Evolutionary conservation across 2,797 vertebrate genomes (phyloP), one percentile per base, ranked within the genome.

Genomic region (Epinephelus coioides): DNA sequence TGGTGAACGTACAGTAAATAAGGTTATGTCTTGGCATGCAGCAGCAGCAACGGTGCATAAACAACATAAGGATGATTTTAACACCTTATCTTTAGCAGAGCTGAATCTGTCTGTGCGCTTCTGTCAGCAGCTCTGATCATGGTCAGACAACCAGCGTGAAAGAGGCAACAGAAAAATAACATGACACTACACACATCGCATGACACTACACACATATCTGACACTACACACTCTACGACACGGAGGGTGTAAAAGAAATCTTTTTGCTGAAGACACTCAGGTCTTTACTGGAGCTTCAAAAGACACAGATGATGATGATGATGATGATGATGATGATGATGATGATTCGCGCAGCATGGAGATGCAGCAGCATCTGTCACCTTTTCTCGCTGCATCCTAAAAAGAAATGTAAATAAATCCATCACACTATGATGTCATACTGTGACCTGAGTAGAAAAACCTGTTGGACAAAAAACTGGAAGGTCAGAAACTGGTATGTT

Each of bases 41-140:
- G 51, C 54, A 72, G 54, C 54, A 74, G 54, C 61, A 34, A 68
- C 27, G 34, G 55, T 64, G 40, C 62, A 66, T 61, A 78, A 79
- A 64, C 73, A 78, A 76, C 89, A 85, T 89, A 78, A 79, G 86
- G 85, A 80, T 14, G 76, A 68, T 70, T 87, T 84, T 69, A 73
- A 69, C 88, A 74, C 85, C 59, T 83, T 69, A 64, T 80, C 78
- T 78, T 50, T 50, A 70, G 62, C 68, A 27, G 79, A 79, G 84
- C 66, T 78, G 76, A 78, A 78, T 85, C 69, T 90, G 85, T 76
- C 86, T 61, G 84, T 66, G 59, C 1, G 5, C 69, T 79, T 77
- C 64, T 44, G 68, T 84, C 81, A 49, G 54, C 69, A 53, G 72
- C 55, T 74, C 65, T 38, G 56, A 51, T 73, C 30, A 18, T 34